Evolutionary conservation across 2,888 invertebrate genomes (phyloP), one percentile per base, ranked within the genome.

Genomic region (Netelia fuscicornis): DNA sequence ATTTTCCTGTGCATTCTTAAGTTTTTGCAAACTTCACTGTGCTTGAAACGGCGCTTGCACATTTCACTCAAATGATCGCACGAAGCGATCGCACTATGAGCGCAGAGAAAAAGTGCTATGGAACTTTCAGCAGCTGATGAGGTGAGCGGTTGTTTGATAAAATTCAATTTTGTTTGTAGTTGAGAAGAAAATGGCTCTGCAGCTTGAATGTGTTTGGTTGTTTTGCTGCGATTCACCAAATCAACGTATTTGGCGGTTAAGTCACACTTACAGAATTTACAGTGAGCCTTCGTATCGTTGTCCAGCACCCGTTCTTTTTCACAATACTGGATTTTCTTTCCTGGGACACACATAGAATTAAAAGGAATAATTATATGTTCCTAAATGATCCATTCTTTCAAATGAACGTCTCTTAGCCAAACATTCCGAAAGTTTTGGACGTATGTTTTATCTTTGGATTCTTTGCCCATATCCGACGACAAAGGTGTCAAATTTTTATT

Each of bases 1-100:
- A 90, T 17, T 86, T 87, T 10, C 72, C 87, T 65, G 56, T 89
- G 88, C 80, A 87, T 86, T 70, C 82, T 77, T 25, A 89, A 11
- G 17, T 84, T 60, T 60, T 72, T 42, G 3, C 81, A 76, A 25
- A 65, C 80, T 75, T 86, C 82, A 42, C 85, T 82, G 65, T 87
- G 83, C 20, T 82, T 68, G 68, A 84, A 81, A 65, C 68, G 11
- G 6, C 44, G 0, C n/a, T 62, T 60, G 42, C 70, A 81, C n/a
- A 83, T 25, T 23, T 84, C 58, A 56, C 42, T 70, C 20, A 86
- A 64, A 58, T 85, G 81, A 67, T 86, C 85, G 17, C 67, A 52
- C 13, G 80, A 72, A 10, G 72, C 74, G 48, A 87, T 85, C 44
- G 84, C 75, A 62, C 82, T 82, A 71, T 86, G 84, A 23, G 48